These are phyloP conservation scores for Andrena fulva DNA, from an alignment of 2,888 invertebrate species.

Conservation along the genomic window DNA sequence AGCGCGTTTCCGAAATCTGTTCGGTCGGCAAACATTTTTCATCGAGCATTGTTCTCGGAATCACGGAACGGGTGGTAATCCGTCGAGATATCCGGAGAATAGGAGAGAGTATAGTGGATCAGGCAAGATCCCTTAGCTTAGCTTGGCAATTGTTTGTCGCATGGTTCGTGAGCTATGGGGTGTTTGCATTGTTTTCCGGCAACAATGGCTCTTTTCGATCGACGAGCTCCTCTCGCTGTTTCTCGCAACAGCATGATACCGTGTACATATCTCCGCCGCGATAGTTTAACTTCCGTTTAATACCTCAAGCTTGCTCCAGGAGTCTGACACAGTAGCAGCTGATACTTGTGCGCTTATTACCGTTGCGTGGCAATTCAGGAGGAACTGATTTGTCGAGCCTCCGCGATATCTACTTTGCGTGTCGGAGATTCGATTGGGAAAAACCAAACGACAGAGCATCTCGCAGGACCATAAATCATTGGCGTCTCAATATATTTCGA, in stretches of 20 bases:
- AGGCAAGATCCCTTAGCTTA: background rate
- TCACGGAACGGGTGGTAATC: background rate
- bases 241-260: background rate
- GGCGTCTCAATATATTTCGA: background rate
- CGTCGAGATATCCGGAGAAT: background rate
- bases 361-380: background rate
- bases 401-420: too few relatives aligned
- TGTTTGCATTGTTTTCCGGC: background rate
- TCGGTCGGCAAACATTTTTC: background rate
- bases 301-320: background rate
- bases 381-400: too few relatives aligned
- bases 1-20: background rate
- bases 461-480: background rate
- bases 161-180: background rate
- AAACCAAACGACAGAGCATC: too few relatives aligned
- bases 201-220: background rate
- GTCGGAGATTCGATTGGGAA: too few relatives aligned
- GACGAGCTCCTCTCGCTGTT: background rate
- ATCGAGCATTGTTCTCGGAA: background rate
- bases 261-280: background rate
- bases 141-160: conserved; percentile 10
- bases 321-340: too few relatives aligned
- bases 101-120: background rate
- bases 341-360: too few relatives aligned
- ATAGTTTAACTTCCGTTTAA: background rate